These are phyloP conservation scores for Menura novaehollandiae DNA, from an alignment of 2,113 vertebrate species.

Conservation along the genomic window DNA sequence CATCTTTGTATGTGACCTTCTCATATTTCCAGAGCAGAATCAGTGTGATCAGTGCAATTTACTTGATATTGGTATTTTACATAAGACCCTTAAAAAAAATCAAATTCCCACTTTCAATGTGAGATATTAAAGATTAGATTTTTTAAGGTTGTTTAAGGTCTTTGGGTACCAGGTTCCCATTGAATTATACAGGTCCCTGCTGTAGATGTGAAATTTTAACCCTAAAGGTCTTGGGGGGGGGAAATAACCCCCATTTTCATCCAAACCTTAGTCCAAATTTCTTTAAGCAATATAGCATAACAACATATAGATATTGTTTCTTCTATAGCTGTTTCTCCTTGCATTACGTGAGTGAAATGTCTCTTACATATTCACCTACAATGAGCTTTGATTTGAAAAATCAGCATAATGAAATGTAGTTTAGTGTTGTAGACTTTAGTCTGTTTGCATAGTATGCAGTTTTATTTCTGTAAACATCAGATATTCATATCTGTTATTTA, in stretches of 20 bases:
- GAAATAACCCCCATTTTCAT: background rate
- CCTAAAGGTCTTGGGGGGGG: background rate
- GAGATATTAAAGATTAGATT: background rate
- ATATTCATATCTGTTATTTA: conserved; percentile 48
- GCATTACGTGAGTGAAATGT: background rate
- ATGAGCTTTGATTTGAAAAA: background rate
- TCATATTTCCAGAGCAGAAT: background rate
- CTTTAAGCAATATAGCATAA: background rate
- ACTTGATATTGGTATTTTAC: background rate
- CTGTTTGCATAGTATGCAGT: background rate
- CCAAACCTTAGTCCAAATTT: background rate
- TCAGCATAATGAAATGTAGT: background rate
- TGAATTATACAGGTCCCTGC: background rate
- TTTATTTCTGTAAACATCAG: conserved; percentile 41
- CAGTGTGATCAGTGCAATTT: background rate
- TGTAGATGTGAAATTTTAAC: background rate
- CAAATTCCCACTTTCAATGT: background rate
- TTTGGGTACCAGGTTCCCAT: background rate
- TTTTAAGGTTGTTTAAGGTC: background rate
- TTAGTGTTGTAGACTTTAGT: background rate
- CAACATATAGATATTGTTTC: background rate
- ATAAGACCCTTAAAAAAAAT: background rate
- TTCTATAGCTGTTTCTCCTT: background rate
- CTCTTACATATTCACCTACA: background rate
- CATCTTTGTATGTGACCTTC: background rate